Base-by-base conservation (phyloP, 37 sponge, comb jelly and placozoan species). In the Eunapius fragilis region DNA sequence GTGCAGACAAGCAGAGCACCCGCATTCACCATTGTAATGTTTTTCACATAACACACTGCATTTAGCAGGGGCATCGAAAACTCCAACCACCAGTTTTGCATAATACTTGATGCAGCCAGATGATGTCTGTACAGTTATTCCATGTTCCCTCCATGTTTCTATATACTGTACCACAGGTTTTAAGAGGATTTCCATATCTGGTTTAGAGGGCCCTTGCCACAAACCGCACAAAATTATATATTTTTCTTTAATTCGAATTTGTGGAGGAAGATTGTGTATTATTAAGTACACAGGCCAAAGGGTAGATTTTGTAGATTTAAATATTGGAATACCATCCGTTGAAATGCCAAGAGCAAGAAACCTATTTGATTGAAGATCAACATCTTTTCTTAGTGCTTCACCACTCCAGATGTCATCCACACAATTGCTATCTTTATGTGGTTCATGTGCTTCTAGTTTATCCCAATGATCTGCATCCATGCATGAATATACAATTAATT, bases 11-110 rank as follows among this genome's bases (percentile, higher is more conserved):
- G 70, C 72, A 27, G 88, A 69, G 73, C 86, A 86, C 13, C 86
- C 80, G 72, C 41, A 86, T 70, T 86, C 70, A 13, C 86, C 86
- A 86, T 86, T 86, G 80, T 72, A 86, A 34, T 86, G 86, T 28
- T 72, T 78, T 7, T 23, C 41, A 71, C 36, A 36, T 0, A 79
- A 37, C 10, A 49, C 38, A 41, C 71, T 26, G 19, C 80, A 79
- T 78, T 86, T 86, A 22, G 79, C 86, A 31, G 86, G 86, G 41
- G 79, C n/a, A 70, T 86, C 86, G 77, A 79, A 77, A 25, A 86
- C 27, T 30, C 37, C 86, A 25, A 86, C 25, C 22, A 78, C 2
- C 14, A 71, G 45, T 69, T 25, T 36, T 25, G 78, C 70, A 58
- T 58, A 58, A 58, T 13, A 11, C 58, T 58, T 58, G 58, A 58